A percentile compares a stretch with the other conserved stretches of the same genome.
phyloP scores from a whole-genome alignment of 2,113 vertebrate genomes.

The Hemicordylus capensis region DNA sequence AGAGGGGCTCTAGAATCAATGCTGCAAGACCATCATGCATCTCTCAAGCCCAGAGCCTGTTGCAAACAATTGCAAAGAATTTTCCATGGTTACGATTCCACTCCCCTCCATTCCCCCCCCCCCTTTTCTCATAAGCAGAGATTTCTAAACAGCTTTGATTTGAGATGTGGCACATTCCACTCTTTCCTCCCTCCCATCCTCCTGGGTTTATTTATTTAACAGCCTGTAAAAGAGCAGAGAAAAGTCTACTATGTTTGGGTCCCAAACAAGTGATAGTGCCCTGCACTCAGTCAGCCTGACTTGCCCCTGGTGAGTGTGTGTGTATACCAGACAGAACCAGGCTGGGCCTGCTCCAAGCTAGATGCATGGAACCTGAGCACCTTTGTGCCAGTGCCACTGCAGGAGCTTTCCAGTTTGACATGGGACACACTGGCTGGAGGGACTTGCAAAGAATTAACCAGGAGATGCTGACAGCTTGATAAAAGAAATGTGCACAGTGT shows the following conservation, averaged over 20 bases:
- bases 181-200: slow-evolving; percentile 40
- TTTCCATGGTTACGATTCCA: slow-evolving; percentile 58
- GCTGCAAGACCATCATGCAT: slow-evolving; percentile 8
- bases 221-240: neutral
- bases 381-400: slow-evolving; percentile 13
- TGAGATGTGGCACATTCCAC: slow-evolving; percentile 40
- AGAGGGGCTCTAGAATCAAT: slow-evolving; percentile 34
- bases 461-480: slow-evolving; percentile 57
- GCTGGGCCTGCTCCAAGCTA: slow-evolving; percentile 54
- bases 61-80: slow-evolving; percentile 67
- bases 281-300: slow-evolving; percentile 43
- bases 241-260: slow-evolving; percentile 47
- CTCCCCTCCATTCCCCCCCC: slow-evolving; percentile 17
- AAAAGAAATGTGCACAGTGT: slow-evolving; percentile 43
- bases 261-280: slow-evolving; percentile 56
- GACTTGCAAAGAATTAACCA: neutral
- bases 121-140: slow-evolving; percentile 62
- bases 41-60: slow-evolving; percentile 44
- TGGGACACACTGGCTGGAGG: slow-evolving; percentile 24
- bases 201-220: neutral
- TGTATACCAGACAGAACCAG: slow-evolving; percentile 67
- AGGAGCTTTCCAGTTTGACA: slow-evolving; percentile 46
- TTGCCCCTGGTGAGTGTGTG: neutral
- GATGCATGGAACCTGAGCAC: slow-evolving; percentile 33
- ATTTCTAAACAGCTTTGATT: slow-evolving; percentile 66